Conservation (phyloP, 2,797 vertebrate species). For the Eremophila alpestris region DNA sequence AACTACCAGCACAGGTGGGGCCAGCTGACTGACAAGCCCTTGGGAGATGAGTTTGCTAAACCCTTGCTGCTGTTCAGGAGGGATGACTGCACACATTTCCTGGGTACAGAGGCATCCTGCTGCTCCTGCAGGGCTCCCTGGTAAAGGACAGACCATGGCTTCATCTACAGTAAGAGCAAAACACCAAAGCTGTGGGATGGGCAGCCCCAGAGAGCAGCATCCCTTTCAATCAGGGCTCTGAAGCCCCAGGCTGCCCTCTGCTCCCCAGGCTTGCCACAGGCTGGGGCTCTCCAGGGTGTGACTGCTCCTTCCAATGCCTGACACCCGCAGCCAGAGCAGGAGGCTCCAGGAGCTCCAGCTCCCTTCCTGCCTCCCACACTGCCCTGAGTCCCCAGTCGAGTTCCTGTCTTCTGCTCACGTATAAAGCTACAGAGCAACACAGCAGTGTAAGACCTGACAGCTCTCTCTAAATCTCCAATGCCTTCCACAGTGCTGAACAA, state of each 20-base stretch:
- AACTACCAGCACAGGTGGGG: neutral
- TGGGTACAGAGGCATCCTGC: neutral
- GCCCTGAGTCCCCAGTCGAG: neutral
- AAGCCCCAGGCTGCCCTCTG: neutral
- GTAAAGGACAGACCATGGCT: neutral
- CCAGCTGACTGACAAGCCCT: neutral
- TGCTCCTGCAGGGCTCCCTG: neutral
- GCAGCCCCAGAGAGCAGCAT: neutral
- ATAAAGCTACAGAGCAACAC: neutral
- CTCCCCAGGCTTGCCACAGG: neutral
- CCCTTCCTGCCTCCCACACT: neutral
- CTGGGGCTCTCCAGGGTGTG: neutral
- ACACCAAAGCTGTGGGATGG: neutral
- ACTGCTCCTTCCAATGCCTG: fast-evolving
- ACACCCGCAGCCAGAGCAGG: neutral
- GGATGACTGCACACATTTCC: neutral
- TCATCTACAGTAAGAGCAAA: fast-evolving
- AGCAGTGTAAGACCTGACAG: neutral
- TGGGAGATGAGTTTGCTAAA: neutral
- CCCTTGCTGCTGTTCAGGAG: fast-evolving
- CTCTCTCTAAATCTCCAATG: neutral
- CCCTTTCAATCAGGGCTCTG: neutral
- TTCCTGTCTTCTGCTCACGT: fast-evolving
- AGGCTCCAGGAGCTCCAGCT: neutral
- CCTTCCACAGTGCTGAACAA: neutral